These are phyloP conservation scores for Eupithecia inturbata DNA, from an alignment of 2,888 invertebrate genomes.

Conservation along the genomic window DNA sequence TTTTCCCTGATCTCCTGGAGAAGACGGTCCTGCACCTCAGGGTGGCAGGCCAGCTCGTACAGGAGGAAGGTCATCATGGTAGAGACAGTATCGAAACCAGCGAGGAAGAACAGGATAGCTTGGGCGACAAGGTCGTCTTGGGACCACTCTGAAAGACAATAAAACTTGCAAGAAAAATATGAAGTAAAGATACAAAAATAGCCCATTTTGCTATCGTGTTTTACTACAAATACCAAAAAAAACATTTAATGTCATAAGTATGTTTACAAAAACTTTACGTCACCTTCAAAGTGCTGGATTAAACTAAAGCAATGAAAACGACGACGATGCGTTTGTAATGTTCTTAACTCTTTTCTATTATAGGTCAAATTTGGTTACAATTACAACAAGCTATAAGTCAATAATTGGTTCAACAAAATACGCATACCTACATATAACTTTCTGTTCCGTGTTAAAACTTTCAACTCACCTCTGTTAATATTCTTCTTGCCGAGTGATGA, in stretches of 20 bases:
- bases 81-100: conserved; percentile 82
- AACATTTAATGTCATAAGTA: too few species aligned
- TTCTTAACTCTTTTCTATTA: too few species aligned
- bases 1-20: conserved; percentile 81
- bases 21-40: conserved; percentile 83
- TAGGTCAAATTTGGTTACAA: neutral
- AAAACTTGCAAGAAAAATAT: neutral
- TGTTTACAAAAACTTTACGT: too few species aligned
- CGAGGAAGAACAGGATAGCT: conserved; percentile 82
- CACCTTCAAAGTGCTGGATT: too few species aligned
- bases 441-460: neutral
- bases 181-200: conserved; percentile 3
- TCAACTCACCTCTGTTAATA: conserved; percentile 54
- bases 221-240: too few species aligned
- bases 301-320: too few species aligned
- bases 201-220: neutral
- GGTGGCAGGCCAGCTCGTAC: conserved; percentile 84
- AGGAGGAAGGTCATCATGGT: conserved; percentile 77
- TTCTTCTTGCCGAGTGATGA: conserved; percentile 62
- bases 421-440: too few species aligned
- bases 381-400: neutral
- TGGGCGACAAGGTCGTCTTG: conserved; percentile 76
- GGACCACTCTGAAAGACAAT: conserved; percentile 58
- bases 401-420: neutral
- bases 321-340: too few species aligned